Base-by-base conservation (phyloP, 1,140 invertebrate genomes). In the Trichomalopsis sarcophagae region DNA sequence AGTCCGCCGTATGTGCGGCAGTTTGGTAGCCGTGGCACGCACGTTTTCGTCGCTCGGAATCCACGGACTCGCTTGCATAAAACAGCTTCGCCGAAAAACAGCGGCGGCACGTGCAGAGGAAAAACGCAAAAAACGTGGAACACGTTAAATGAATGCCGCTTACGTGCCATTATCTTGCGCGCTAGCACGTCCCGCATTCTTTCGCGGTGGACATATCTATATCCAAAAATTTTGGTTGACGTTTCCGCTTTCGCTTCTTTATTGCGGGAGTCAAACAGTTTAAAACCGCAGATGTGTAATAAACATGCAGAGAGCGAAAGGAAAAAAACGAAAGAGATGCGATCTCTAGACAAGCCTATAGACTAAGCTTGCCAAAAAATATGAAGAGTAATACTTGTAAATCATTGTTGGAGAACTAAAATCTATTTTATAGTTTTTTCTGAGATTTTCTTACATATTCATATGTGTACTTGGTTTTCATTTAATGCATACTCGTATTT, bases 101-200 rank as follows among this genome's bases (percentile, higher is more conserved):
- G 55, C 9, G 55, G 66, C n/a, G 0, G 66, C 30, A n/a, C 66
- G n/a, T 23, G 76, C 44, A 13, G 47, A 62, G 40, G 10, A 62
- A 76, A 81, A 80, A 55, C 62, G 62, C n/a, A 30, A 27, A 27
- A 27, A 27, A 17, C 78, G 44, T 68, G 17, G 13, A 84, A 27
- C 33, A 36, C 36, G 66, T 84, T 84, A 78, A 80, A 84, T 74
- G 77, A 84, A 80, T 80, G 50, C 44, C 40, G 68, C 44, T 75
- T 84, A 84, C 84, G 84, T 84, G 77, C 78, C 84, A 84, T 84
- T 81, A 73, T 47, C 76, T 47, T 7, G 0, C 36, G 17, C 9
- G 17, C 44, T 30, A 33, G 14, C 40, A 21, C 71, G 21, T 73
- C 14, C 23, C 36, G 30, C 47, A 44, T 82, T 66, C 33, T 82